Conservation (phyloP, 2,888 invertebrate genomes). For the Eupeodes latifasciatus region DNA sequence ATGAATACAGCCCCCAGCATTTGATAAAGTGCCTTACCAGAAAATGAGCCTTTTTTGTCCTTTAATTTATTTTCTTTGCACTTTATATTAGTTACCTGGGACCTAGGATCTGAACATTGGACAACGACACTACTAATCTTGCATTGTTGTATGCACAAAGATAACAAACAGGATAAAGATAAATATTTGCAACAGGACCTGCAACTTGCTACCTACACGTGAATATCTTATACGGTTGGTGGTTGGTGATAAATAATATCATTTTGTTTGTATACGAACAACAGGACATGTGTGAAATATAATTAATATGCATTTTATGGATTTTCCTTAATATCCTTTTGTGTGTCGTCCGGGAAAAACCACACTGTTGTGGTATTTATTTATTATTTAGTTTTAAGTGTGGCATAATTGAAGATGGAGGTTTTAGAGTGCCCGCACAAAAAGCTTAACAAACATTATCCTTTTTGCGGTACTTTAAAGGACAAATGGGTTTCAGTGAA, state of each 20-base stretch:
- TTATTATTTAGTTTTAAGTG: neutral
- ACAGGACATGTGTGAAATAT: constrained; percentile 49
- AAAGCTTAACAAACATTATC: neutral
- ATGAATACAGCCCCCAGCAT: neutral
- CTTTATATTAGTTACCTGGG: constrained; percentile 9
- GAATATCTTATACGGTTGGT: neutral
- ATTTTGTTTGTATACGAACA: neutral
- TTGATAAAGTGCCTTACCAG: constrained; percentile 49
- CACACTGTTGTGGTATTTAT: constrained; percentile 7
- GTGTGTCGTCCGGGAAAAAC: constrained; percentile 32
- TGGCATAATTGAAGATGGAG: neutral
- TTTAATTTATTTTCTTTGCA: neutral
- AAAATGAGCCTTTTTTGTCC: constrained; percentile 25
- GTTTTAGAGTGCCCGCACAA: neutral
- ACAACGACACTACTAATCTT: neutral
- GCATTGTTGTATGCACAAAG: constrained; percentile 5
- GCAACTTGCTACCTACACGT: neutral
- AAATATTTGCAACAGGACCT: constrained; percentile 18
- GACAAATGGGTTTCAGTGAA: neutral
- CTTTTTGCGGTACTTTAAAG: neutral
- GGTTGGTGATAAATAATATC: constrained; percentile 43
- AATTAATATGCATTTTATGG: constrained; percentile 57
- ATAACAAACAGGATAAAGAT: constrained; percentile 15
- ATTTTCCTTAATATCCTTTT: constrained; percentile 14
- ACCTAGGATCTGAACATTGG: no score